Evolutionary conservation across 2,888 invertebrate species (phyloP), one percentile per base, ranked within the genome.

Genomic region (Eupithecia insigniata): DNA sequence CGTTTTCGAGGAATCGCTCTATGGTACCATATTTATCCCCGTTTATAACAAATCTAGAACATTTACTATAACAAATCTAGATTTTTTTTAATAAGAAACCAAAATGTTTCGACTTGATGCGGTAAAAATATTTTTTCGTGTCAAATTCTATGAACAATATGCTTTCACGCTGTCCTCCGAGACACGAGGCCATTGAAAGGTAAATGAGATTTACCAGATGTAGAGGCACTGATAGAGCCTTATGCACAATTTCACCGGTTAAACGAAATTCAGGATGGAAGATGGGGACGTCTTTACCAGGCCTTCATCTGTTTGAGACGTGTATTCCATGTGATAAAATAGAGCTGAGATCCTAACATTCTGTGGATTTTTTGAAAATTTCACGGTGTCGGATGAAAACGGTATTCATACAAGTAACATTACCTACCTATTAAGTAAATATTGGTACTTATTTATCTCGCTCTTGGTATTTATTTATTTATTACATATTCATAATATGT

Each of bases 121-220:
- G 22, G 10, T 22, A 22, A 2, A 46, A n/a, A 51, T 22, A 51
- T 22, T 46, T n/a, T 36, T 46, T 46, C 51, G 3, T 46, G 8
- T 1, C n/a, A 3, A 51, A 51, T 62, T 10, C 34, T 2, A 22
- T 16, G 14, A 39, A 12, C 36, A n/a, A 22, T n/a, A 22, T 26
- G n/a, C 10, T 36, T 36, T 64, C 14, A 22, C 34, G n/a, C 14
- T 22, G 14, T 64, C 36, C 36, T 36, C 26, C 34, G 36, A 34
- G 62, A 64, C 64, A 14, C 22, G n/a, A 65, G 70, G 67, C 67
- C 39, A 66, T 70, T 70, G 68, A 68, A 66, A 60, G 70, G 70
- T 70, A 89, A 55, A 90, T 88, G 78, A 84, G 86, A 89, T 90
- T 89, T 87, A 79, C 75, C 85, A 87, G 85, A 88, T 88, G 86